These are phyloP conservation scores for Falco naumanni DNA, from an alignment of 2,797 vertebrate species.

Conservation along the genomic window DNA sequence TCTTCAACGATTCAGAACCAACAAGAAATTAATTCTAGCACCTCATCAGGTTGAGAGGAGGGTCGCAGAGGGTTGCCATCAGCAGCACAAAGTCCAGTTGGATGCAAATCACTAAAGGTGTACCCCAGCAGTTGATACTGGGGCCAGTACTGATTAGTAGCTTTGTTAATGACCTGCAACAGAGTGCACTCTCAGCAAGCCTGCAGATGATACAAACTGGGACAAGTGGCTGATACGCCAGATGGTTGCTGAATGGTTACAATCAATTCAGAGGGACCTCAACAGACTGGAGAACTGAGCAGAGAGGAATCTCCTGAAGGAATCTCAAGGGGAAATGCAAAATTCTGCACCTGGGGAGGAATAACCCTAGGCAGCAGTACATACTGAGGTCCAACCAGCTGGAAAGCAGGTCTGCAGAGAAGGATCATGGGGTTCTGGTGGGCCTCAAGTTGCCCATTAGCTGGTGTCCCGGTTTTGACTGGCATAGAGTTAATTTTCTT, in stretches of 20 bases:
- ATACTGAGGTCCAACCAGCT: not conserved
- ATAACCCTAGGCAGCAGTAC: not conserved
- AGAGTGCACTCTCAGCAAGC: not conserved
- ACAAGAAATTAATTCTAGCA: not conserved
- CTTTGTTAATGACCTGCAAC: not conserved
- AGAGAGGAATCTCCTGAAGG: not conserved
- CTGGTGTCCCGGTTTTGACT: not conserved
- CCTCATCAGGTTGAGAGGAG: not conserved
- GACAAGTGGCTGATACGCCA: not conserved
- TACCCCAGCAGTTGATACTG: rapidly evolving
- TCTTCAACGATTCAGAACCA: not conserved
- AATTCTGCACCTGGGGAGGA: not conserved
- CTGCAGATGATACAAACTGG: not conserved
- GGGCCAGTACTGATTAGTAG: not conserved
- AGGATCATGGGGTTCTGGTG: not conserved
- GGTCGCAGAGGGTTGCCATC: not conserved
- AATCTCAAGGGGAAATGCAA: not conserved
- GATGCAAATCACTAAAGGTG: not conserved
- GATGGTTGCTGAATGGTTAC: not conserved
- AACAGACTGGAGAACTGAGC: too few species aligned
- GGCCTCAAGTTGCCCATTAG: not conserved
- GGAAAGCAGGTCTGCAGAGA: not conserved
- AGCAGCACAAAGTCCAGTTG: not conserved
- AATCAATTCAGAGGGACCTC: not conserved
- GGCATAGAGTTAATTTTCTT: too few species aligned